Evolutionary conservation across 2,888 invertebrate genomes (phyloP), one percentile per base, ranked within the genome.

Genomic region (Abrostola triplasia): DNA sequence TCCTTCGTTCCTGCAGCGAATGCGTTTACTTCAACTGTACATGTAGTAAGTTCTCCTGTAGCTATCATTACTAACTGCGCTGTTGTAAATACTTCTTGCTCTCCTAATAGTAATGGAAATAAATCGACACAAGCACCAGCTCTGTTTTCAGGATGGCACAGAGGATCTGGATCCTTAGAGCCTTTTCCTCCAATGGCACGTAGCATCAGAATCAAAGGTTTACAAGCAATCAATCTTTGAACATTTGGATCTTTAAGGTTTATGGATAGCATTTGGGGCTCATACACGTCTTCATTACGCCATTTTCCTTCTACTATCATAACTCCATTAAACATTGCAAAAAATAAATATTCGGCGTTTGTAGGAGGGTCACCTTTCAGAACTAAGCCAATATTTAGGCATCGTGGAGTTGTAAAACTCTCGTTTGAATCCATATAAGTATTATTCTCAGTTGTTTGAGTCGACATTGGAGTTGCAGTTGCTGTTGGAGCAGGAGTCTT

Each of bases 41-140:
- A 90, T 9, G 82, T 80, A 9, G 82, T 80, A 11, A 51, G 57
- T 59, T 82, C 67, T n/a, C 91, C 93, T 6, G 90, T 87, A 6
- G 48, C 59, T 11, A 89, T 75, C 13, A 74, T 72, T 38, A 88
- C 56, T 59, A 94, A 74, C 12, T 82, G 83, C 2, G 90, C 76
- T 52, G 77, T 83, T 6, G 82, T 44, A 52, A 76, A 79, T 49
- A 93, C 70, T 63, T 86, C 79, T 70, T 89, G 80, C 73, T 92
- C 90, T 13, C 94, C 93, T 42, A 92, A 71, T 24, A 92, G 59
- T 36, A 94, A 77, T 36, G 94, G 93, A 67, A 90, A 84, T 56
- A 94, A 82, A 77, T 94, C 94, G 9, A 92, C 79, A 13, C 86
- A 88, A 5, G 87, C 92, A 24, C 93, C 93, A 47, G 90, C 91